phyloP scores from a whole-genome alignment of 2,888 invertebrate species.

The Acleris sparsana region DNA sequence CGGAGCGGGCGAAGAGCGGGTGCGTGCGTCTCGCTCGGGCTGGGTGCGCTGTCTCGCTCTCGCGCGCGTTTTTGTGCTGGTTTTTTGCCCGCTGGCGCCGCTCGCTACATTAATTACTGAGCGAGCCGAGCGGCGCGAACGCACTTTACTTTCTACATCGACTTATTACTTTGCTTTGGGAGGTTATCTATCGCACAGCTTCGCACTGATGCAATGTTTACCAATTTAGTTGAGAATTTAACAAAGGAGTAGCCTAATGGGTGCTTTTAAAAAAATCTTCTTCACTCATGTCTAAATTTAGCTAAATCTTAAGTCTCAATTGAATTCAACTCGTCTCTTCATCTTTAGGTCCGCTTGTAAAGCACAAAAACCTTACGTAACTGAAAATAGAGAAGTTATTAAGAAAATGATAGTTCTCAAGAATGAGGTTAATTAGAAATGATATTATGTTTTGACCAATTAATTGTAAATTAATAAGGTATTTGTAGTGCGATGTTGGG shows the following conservation, averaged over 20 bases:
- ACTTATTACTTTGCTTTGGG: conserved; percentile 56
- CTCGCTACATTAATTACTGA: conserved; percentile 79
- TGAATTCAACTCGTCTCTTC: too few relatives aligned
- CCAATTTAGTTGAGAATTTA: background rate
- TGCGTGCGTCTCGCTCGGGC: conserved; percentile 61
- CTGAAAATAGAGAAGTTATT: background rate
- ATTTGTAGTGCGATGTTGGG: conserved; percentile 33
- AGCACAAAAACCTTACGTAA: too few relatives aligned
- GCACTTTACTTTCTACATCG: conserved; percentile 80
- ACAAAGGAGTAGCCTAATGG: background rate
- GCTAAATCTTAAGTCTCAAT: too few relatives aligned
- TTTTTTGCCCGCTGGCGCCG: conserved; percentile 76
- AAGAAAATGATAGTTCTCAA: background rate
- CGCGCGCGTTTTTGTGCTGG: conserved; percentile 78
- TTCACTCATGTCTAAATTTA: too few relatives aligned
- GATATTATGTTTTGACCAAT: conserved; percentile 7
- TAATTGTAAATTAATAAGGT: conserved; percentile 25
- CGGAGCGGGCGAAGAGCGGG: conserved; percentile 74
- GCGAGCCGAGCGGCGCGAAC: conserved; percentile 74
- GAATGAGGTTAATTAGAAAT: background rate
- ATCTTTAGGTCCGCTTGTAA: too few relatives aligned
- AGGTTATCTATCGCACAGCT: conserved; percentile 30
- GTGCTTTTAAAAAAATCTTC: background rate
- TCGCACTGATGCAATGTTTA: conserved; percentile 1
- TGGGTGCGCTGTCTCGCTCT: conserved; percentile 59